phyloP scores from a whole-genome alignment of 2,888 invertebrate species.

The Eilema sororculum region DNA sequence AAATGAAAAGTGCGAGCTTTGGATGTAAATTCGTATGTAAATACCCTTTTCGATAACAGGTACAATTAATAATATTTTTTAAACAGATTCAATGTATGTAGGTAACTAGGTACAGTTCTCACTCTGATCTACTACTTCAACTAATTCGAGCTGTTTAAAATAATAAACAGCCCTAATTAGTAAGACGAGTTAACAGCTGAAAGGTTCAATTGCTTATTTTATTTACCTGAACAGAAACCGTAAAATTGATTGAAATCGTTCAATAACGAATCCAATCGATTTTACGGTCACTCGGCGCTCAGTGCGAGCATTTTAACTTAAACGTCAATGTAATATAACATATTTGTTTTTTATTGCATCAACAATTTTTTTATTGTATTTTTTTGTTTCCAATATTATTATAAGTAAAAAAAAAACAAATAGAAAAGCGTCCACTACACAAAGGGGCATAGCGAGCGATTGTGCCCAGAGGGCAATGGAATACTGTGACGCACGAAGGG shows the following conservation, averaged over 20 bases:
- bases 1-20: background rate
- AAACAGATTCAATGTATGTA: no score
- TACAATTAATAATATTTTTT: background rate
- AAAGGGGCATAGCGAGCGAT: no score
- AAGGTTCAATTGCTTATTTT: conserved; percentile 4
- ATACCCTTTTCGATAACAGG: background rate
- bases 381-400: no score
- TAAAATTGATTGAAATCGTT: background rate
- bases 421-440: no score
- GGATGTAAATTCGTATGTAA: background rate
- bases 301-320: background rate
- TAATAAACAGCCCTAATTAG: background rate
- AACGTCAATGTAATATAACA: no score
- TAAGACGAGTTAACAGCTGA: background rate
- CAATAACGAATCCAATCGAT: background rate
- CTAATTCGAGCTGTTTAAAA: background rate
- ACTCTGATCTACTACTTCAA: background rate
- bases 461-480: no score
- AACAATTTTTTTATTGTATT: no score
- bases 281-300: background rate
- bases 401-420: no score
- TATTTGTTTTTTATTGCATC: no score
- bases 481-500: no score
- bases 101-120: background rate
- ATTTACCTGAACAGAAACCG: background rate